Conservation (phyloP, 2,113 vertebrate genomes). For the Macaca mulatta region DNA sequence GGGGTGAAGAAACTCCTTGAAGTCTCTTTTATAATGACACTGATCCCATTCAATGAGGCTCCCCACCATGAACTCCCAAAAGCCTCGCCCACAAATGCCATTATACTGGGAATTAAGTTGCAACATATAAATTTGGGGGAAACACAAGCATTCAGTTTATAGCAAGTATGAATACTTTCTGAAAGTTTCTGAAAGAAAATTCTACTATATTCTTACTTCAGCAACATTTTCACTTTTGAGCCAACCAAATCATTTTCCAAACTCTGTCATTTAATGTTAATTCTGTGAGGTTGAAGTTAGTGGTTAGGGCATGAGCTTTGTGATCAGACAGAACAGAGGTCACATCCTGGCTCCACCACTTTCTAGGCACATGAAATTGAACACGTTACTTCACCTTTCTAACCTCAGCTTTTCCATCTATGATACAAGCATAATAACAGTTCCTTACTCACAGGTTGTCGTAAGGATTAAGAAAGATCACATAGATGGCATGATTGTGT, state of each 20-base stretch:
- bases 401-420: constrained; percentile 1
- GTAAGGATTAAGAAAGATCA: neutral
- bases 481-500: neutral
- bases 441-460: neutral
- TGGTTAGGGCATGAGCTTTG: neutral
- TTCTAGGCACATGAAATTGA: neutral
- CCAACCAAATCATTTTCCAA: neutral
- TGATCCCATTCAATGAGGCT: neutral
- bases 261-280: neutral
- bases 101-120: neutral
- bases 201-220: neutral
- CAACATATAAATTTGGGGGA: neutral
- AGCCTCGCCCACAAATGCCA: neutral
- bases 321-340: neutral
- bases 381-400: neutral
- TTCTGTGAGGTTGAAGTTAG: neutral
- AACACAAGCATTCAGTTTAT: neutral
- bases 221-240: neutral
- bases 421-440: neutral
- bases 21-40: neutral
- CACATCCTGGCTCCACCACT: neutral
- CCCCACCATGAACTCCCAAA: neutral
- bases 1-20: neutral
- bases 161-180: neutral
- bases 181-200: constrained; percentile 11